Conservation (phyloP, 2,797 vertebrate genomes). For the Darevskia nairensis region DNA sequence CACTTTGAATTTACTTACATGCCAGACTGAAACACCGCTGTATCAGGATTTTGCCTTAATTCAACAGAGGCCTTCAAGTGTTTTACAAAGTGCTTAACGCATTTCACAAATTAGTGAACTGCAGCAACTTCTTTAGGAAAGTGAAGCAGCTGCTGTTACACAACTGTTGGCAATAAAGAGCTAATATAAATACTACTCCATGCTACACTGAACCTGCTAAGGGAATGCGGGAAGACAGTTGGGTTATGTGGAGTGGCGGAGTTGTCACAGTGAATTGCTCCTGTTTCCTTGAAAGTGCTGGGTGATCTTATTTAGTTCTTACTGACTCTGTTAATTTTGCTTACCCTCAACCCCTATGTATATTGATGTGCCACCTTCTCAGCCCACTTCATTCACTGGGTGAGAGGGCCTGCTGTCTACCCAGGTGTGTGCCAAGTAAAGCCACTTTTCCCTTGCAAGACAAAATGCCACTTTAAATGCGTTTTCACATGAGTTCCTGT, state of each 20-base stretch:
- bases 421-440: neutral
- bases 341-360: neutral
- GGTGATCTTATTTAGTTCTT: slow-evolving; percentile 10
- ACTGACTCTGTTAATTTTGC: neutral
- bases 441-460: neutral
- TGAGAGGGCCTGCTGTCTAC: neutral
- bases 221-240: neutral
- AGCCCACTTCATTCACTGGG: neutral
- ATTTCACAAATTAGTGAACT: neutral
- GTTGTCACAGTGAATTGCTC: slow-evolving; percentile 4
- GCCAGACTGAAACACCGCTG: slow-evolving; percentile 41
- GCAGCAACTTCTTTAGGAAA: neutral
- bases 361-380: neutral
- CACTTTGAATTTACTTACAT: slow-evolving; percentile 46
- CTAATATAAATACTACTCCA: slow-evolving; percentile 31
- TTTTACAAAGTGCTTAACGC: slow-evolving; percentile 34
- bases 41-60: slow-evolving; percentile 55
- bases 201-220: slow-evolving; percentile 33
- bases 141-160: neutral
- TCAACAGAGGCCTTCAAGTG: neutral
- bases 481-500: neutral
- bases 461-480: neutral
- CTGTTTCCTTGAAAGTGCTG: slow-evolving; percentile 33
- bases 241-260: neutral
- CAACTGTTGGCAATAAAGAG: slow-evolving; percentile 26